A percentile compares a stretch with the other conserved stretches of the same genome.
These are phyloP conservation scores for Acridotheres tristis DNA, from an alignment of 2,797 vertebrate species.

Conservation along the genomic window DNA sequence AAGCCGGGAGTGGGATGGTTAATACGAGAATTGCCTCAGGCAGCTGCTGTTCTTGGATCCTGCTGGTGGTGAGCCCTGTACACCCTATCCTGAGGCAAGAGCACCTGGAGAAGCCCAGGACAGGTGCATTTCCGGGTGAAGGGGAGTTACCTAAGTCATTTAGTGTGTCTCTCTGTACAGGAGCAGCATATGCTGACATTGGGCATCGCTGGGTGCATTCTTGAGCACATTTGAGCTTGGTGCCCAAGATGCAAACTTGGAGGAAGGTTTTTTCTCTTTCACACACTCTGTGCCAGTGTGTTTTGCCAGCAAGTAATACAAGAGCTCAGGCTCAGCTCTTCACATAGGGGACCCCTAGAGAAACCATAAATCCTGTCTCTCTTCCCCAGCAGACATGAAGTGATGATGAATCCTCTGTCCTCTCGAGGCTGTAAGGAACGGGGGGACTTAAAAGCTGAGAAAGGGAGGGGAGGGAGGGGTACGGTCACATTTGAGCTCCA, in stretches of 20 bases:
- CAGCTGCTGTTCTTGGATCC: neutral
- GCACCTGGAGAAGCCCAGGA: neutral
- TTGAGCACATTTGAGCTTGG: neutral
- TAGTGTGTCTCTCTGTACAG: neutral
- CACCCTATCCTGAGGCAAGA: neutral
- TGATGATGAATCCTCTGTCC: neutral
- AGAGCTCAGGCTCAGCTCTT: neutral
- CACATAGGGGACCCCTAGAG: fast-evolving
- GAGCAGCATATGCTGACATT: neutral
- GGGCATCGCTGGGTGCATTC: neutral
- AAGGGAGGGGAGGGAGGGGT: neutral
- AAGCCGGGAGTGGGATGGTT: neutral
- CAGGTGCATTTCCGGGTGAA: neutral
- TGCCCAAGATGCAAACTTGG: neutral
- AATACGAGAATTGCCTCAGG: neutral
- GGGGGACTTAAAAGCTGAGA: neutral
- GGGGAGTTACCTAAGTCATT: neutral
- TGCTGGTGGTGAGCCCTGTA: neutral
- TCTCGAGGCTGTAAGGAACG: neutral
- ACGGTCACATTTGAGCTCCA: neutral
- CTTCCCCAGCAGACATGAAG: neutral
- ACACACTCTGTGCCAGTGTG: fast-evolving
- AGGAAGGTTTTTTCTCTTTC: neutral
- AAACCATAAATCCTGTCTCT: neutral
- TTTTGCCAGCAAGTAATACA: neutral